These are phyloP conservation scores for Crenichthys baileyi DNA, from an alignment of 2,797 vertebrate species.

Conservation along the genomic window DNA sequence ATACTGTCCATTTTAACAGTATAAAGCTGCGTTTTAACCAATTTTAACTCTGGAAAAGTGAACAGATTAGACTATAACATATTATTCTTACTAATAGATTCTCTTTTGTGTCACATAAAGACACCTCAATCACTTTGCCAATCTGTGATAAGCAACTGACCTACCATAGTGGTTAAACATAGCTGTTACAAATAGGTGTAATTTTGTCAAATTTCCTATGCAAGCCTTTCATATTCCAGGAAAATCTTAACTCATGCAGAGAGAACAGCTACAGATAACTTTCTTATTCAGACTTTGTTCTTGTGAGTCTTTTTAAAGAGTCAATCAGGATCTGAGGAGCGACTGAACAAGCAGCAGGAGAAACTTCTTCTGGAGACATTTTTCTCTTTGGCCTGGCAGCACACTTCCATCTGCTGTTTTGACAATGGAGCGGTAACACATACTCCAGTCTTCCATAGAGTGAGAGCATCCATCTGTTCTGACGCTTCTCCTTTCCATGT, in stretches of 20 bases:
- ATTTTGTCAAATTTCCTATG: not conserved
- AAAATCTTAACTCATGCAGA: not conserved
- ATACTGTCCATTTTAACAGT: too few relatives aligned
- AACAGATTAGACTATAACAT: not conserved
- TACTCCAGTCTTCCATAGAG: conserved; percentile 61
- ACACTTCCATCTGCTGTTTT: conserved; percentile 77
- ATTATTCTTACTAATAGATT: not conserved
- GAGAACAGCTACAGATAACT: not conserved
- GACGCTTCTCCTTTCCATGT: conserved; percentile 37
- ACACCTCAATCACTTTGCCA: not conserved
- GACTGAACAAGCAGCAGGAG: conserved; percentile 15
- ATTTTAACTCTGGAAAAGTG: not conserved
- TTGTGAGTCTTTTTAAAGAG: conserved; percentile 6
- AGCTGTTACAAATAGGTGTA: not conserved
- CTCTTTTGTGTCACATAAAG: not conserved
- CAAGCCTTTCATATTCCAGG: not conserved
- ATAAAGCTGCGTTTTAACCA: not conserved
- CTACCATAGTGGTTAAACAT: not conserved
- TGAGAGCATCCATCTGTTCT: conserved; percentile 73
- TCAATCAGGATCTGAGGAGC: not conserved
- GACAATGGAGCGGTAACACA: conserved; percentile 60
- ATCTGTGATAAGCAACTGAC: not conserved
- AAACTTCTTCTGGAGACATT: conserved; percentile 20
- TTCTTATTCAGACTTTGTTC: conserved; percentile 5
- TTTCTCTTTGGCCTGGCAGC: conserved; percentile 45